Evolutionary conservation across 1,140 invertebrate genomes (phyloP).

Genomic region (Heterodera schachtii): DNA sequence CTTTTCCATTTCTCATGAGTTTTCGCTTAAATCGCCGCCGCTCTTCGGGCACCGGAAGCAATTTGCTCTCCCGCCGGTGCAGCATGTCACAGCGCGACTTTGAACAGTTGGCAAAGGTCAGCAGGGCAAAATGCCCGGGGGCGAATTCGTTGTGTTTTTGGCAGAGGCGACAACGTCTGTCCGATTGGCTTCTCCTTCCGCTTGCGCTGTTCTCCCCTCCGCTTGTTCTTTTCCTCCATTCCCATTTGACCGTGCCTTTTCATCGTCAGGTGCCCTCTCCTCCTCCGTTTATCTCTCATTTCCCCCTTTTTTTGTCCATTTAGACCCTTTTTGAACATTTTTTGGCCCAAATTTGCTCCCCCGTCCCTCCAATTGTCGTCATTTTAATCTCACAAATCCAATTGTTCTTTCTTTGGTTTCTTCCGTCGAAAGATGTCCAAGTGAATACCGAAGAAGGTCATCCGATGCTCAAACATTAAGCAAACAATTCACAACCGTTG

Average conservation of each 20-base stretch:
- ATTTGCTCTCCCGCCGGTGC: slow-evolving; percentile 8
- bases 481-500: background rate
- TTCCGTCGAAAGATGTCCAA: slow-evolving; percentile 40
- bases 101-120: slow-evolving; percentile 5
- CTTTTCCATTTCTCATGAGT: slow-evolving; percentile 12
- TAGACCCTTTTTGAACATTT: slow-evolving; percentile 8
- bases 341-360: slow-evolving; percentile 10
- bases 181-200: slow-evolving; percentile 7
- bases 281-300: background rate
- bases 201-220: slow-evolving; percentile 15
- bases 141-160: background rate
- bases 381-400: slow-evolving; percentile 38
- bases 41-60: slow-evolving; percentile 4
- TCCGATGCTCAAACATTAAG: background rate
- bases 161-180: slow-evolving; percentile 4
- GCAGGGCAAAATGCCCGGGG: background rate
- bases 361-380: slow-evolving; percentile 35
- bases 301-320: background rate
- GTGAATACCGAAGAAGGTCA: slow-evolving; percentile 28
- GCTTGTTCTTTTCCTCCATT: slow-evolving; percentile 17
- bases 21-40: slow-evolving; percentile 24
- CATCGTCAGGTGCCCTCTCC: background rate
- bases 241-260: background rate
- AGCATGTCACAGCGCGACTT: slow-evolving; percentile 20
- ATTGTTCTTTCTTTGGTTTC: slow-evolving; percentile 42